Percentiles rank a stretch among this genome's conserved stretches.
These are phyloP conservation scores for Dolichoris vasculosae DNA, from an alignment of 1,140 invertebrate genomes.

Conservation along the genomic window DNA sequence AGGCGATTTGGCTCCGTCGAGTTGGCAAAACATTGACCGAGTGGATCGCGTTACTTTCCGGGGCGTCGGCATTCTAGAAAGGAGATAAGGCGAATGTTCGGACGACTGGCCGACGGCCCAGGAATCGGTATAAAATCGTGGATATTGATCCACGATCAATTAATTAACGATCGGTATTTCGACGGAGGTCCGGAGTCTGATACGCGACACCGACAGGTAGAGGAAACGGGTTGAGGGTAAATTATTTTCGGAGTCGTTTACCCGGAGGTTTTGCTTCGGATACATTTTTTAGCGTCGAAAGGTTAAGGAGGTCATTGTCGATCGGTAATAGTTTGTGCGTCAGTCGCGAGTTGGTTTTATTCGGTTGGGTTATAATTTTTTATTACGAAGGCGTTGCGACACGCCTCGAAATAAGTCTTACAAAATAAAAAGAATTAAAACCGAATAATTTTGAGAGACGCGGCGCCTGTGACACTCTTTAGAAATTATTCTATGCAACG, in stretches of 20 bases:
- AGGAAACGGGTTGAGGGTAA: too few relatives aligned
- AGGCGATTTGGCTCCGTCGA: slow-evolving; percentile 54
- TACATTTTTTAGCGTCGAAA: neutral
- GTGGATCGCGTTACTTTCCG: slow-evolving; percentile 44
- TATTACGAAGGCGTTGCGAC: neutral
- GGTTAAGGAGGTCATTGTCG: neutral
- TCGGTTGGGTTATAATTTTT: neutral
- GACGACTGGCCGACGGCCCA: slow-evolving; percentile 14
- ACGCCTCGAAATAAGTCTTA: neutral
- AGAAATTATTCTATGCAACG: neutral
- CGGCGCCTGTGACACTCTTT: neutral
- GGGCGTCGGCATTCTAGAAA: slow-evolving; percentile 35
- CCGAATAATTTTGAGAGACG: neutral
- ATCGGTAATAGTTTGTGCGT: neutral
- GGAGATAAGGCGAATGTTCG: slow-evolving; percentile 23
- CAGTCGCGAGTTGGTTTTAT: neutral
- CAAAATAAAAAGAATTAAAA: neutral
- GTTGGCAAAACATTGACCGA: slow-evolving; percentile 23
- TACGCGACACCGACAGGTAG: too few relatives aligned
- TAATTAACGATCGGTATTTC: slow-evolving; percentile 50
- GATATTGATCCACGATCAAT: neutral
- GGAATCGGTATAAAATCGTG: slow-evolving; percentile 41
- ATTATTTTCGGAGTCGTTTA: too few relatives aligned
- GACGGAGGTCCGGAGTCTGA: too few relatives aligned
- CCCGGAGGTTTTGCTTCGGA: too few relatives aligned